Conservation (phyloP, 2,888 invertebrate genomes). For the Parnassius mnemosyne region DNA sequence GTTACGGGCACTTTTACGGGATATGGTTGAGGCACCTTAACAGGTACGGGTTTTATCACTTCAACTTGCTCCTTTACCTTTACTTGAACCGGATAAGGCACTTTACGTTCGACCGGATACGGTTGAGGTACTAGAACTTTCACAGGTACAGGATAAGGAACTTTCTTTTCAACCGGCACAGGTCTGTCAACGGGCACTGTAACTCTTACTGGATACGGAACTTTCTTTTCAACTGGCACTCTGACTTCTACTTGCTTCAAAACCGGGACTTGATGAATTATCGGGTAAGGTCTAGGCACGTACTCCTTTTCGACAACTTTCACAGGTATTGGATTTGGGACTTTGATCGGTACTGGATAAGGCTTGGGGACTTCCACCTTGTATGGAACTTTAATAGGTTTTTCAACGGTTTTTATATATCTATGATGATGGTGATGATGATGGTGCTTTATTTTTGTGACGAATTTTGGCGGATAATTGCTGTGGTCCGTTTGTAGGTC, state of each 20-base stretch:
- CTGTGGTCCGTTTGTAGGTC: constrained; percentile 57
- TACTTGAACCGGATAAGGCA: constrained; percentile 74
- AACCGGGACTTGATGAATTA: constrained; percentile 68
- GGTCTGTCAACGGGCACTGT: constrained; percentile 58
- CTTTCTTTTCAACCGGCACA: constrained; percentile 67
- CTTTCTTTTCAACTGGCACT: constrained; percentile 67
- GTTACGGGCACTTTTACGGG: constrained; percentile 49
- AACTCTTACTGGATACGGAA: constrained; percentile 68
- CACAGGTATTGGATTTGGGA: constrained; percentile 73
- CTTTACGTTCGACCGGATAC: constrained; percentile 77
- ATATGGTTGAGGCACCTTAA: constrained; percentile 72
- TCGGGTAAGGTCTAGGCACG: constrained; percentile 70
- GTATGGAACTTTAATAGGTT: constrained; percentile 71
- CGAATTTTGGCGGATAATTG: constrained; percentile 46
- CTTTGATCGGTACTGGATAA: constrained; percentile 68
- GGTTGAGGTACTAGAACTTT: constrained; percentile 70
- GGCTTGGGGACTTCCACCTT: constrained; percentile 81
- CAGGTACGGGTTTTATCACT: constrained; percentile 66
- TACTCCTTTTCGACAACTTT: constrained; percentile 76
- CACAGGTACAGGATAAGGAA: constrained; percentile 68
- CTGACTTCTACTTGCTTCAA: constrained; percentile 65
- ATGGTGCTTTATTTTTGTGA: constrained; percentile 80
- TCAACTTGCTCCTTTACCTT: constrained; percentile 69
- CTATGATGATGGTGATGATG: constrained; percentile 84
- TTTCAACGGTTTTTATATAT: constrained; percentile 82